Conservation (phyloP, 2,888 invertebrate species). For the Drosophila subsilvestris region DNA sequence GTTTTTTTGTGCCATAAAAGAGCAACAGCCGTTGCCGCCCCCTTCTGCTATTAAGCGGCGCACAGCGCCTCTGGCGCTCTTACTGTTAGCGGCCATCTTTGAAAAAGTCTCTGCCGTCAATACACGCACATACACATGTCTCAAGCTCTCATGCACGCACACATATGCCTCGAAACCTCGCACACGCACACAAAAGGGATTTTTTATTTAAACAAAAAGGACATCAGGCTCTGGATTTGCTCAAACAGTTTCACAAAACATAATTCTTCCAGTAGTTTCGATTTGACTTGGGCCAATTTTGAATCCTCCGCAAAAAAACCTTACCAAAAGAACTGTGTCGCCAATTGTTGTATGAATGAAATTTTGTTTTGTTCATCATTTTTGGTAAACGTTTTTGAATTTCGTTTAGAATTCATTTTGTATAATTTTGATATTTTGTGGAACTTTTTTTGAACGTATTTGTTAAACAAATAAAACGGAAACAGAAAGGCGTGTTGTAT, state of each 20-base stretch:
- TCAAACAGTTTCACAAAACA: slow-evolving; percentile 29
- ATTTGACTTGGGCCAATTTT: slow-evolving; percentile 29
- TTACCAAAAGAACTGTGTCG: slow-evolving; percentile 62
- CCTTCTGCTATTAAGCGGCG: neutral
- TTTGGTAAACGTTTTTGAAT: slow-evolving; percentile 68
- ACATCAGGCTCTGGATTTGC: slow-evolving; percentile 8
- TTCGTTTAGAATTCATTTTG: slow-evolving; percentile 19
- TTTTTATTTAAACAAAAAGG: neutral
- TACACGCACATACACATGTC: slow-evolving; percentile 30
- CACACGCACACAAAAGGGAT: slow-evolving; percentile 2
- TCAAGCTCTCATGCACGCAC: slow-evolving; percentile 12
- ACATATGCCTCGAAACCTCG: slow-evolving; percentile 12
- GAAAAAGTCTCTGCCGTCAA: slow-evolving; percentile 42
- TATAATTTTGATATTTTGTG: slow-evolving; percentile 37
- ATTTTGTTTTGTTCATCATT: slow-evolving; percentile 33
- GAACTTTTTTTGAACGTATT: slow-evolving; percentile 36
- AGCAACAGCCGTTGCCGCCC: slow-evolving; percentile 49
- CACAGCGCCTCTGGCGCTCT: slow-evolving; percentile 23
- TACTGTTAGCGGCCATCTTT: slow-evolving; percentile 63
- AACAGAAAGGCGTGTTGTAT: slow-evolving; percentile 27
- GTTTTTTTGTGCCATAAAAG: slow-evolving; percentile 16
- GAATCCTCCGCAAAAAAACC: slow-evolving; percentile 50
- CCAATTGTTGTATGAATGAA: slow-evolving; percentile 29
- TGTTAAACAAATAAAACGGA: slow-evolving; percentile 12
- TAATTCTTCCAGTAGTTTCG: slow-evolving; percentile 22